phyloP scores from a whole-genome alignment of 1,140 invertebrate genomes.

The Trachymyrmex cornetzi region DNA sequence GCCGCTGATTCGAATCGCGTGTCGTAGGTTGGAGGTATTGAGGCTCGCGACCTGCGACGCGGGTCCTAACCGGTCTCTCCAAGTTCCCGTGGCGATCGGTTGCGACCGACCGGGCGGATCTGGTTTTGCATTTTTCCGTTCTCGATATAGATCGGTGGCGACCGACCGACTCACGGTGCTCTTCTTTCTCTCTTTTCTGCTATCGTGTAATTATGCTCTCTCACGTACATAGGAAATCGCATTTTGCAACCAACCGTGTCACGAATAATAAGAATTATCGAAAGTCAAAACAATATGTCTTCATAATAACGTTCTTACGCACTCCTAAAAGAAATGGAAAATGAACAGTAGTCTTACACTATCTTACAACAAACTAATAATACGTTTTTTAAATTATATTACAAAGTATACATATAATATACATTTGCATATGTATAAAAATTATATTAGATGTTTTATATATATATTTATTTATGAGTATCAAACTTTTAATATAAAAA shows the following conservation, averaged over 20 bases:
- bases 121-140: constrained; percentile 78
- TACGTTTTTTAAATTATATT: background rate
- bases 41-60: constrained; percentile 43
- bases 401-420: background rate
- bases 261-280: background rate
- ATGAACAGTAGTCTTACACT: background rate
- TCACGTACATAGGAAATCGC: constrained; percentile 3
- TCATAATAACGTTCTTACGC: background rate
- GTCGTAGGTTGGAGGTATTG: constrained; percentile 39
- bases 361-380: too few species aligned
- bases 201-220: constrained; percentile 26
- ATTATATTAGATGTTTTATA: background rate
- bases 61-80: constrained; percentile 47
- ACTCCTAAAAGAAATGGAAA: background rate
- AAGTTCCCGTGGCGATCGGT: constrained; percentile 32
- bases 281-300: background rate
- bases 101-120: constrained; percentile 63
- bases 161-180: constrained; percentile 33
- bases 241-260: constrained; percentile 5
- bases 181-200: constrained; percentile 22
- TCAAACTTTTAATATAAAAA: background rate
- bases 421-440: background rate
- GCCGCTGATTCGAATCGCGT: background rate
- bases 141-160: constrained; percentile 75
- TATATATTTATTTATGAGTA: background rate